Base-by-base conservation (phyloP, 2,888 invertebrate genomes). In the Macropis europaea region DNA sequence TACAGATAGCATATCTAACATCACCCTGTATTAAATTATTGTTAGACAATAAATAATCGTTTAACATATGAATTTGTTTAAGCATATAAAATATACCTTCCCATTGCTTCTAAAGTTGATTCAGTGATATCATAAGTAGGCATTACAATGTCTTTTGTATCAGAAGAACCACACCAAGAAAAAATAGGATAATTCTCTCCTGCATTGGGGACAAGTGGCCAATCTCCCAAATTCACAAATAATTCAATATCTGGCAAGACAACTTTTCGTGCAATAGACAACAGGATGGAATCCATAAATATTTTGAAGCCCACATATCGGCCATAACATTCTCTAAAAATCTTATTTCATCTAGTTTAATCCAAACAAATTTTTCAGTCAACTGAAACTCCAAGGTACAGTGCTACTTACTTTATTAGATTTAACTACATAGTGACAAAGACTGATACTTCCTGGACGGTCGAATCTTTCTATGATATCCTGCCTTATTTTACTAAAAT, bases 61-160 rank as follows among this genome's bases (percentile, higher is more conserved):
- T 45, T 42, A 45, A 3, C 36, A 47, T 32, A 24, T 54, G 22
- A n/a, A 56, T 28, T 42, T 38, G 19, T 9, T 15, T 28, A 34
- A 47, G 30, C 2, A n/a, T 28, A 19, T 15, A 1, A 28, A 56
- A 6, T 6, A 83, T 90, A 96, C 97, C 96, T 94, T 84, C 97
- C 97, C 97, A 99, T 97, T 90, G 95, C 96, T 91, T 98, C 97
- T 72, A 98, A 90, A 1, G 97, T 94, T 11, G 98, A 95, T 91
- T 98, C 96, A 0, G 97, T 97, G 47, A 99, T 92, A 88, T 99
- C 98, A 90, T 99, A 99, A 0, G 98, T 98, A 5, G 99, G 99
- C 92, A 99, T 92, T 26, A 97, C 93, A 87, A 99, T 97, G 89
- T 99, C 99, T 82, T 92, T 91, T 3, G 95, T 94, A 67, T 95